Evolutionary conservation across 2,113 vertebrate genomes (phyloP).

Genomic region (Leptosomus discolor): DNA sequence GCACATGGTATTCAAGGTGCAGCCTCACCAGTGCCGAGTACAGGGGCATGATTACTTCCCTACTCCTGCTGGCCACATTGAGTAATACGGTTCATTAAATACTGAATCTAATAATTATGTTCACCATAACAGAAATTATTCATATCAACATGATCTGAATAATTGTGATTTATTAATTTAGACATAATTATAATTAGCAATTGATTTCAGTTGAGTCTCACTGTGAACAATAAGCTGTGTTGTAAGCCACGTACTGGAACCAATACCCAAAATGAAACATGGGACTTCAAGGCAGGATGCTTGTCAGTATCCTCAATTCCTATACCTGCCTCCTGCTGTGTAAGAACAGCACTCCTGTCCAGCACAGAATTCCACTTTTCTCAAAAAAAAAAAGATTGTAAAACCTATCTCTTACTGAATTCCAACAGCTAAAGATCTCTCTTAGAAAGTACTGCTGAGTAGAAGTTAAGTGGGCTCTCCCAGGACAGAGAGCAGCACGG

Average conservation of each 20-base stretch:
- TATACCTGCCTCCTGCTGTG: neutral
- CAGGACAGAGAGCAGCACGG: neutral
- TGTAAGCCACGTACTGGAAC: conserved; percentile 26
- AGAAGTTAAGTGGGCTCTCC: neutral
- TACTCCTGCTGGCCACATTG: neutral
- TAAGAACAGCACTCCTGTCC: neutral
- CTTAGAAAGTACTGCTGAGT: neutral
- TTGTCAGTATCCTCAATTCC: neutral
- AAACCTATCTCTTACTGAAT: neutral
- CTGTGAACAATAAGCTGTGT: conserved; percentile 61
- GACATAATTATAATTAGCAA: conserved; percentile 77
- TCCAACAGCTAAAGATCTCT: neutral
- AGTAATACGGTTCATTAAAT: conserved; percentile 76
- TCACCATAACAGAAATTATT: conserved; percentile 76
- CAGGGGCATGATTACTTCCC: neutral
- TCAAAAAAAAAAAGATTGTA: accelerated
- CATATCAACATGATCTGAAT: conserved; percentile 71
- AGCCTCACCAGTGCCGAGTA: neutral
- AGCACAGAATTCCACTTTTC: neutral
- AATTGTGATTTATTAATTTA: conserved; percentile 78
- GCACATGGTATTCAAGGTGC: neutral
- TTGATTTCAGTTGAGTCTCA: conserved; percentile 70
- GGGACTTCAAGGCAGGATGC: neutral
- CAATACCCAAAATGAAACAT: conserved; percentile 8
- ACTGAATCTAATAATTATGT: conserved; percentile 73